Base-by-base conservation (phyloP, 2,888 invertebrate genomes). In the Synergus itoensis region DNA sequence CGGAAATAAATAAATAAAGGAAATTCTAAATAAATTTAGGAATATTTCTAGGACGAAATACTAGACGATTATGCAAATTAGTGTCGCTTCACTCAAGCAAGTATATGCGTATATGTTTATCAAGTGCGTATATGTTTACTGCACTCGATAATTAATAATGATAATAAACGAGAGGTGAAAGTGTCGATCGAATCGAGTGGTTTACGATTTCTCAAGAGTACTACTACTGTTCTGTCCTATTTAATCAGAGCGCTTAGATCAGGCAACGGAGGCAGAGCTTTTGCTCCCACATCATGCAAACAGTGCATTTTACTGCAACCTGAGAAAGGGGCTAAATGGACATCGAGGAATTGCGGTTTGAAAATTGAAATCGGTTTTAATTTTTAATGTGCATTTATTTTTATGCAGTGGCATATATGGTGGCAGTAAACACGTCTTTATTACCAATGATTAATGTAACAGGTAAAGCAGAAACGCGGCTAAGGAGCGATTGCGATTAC, bases 401-500 rank as follows among this genome's bases (percentile, higher is more conserved):
- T 36, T 36, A 36, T 36, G 36, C 5, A 36, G 36, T 36, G 36
- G n/a, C n/a, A 73, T 73, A 53, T 73, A 53, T 53, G 53, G 53
- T 57, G 53, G 11, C 36, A 57, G 11, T 73, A 73, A 73, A 73
- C 16, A 73, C 53, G 53, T 36, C n/a, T 40, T 36, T 73, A 53
- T 73, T 73, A 53, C n/a, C 21, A 69, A 40, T 73, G 73, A 73
- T 73, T 73, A 73, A 73, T 73, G 53, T 73, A 73, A 36, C 36
- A 73, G 73, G 53, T 73, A 36, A 73, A 53, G 53, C n/a, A 73
- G 73, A 73, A 73, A 73, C 36, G 40, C 40, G 40, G 73, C 53
- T 53, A 73, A 73, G 40, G 18, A 73, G 73, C 73, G 53, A 73
- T 36, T 73, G 73, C 73, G 73, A 73, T 73, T 73, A 73, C 73